A percentile compares a stretch with the other conserved stretches of the same genome.
These are phyloP conservation scores for Himalopsyche kuldschensis DNA, from an alignment of 2,888 invertebrate species.

Conservation along the genomic window DNA sequence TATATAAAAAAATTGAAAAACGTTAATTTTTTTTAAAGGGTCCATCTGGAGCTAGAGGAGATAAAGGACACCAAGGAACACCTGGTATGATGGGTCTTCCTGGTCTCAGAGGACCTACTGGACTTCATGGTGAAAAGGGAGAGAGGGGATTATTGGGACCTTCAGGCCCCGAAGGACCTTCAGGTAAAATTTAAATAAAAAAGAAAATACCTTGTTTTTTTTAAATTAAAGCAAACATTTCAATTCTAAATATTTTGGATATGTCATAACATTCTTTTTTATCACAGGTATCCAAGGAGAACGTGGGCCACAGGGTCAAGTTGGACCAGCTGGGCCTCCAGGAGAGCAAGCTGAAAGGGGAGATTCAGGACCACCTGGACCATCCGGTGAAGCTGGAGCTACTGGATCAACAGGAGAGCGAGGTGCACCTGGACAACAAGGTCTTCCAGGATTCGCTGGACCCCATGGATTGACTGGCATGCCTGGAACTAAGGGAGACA, in stretches of 20 bases:
- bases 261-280: constrained; percentile 8
- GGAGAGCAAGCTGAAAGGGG: constrained; percentile 83
- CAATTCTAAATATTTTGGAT: no score
- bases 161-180: constrained; percentile 74
- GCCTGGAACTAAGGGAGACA: constrained; percentile 73
- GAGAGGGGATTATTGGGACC: constrained; percentile 71
- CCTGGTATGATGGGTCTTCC: constrained; percentile 73
- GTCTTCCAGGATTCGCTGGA: constrained; percentile 70
- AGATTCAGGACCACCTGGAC: constrained; percentile 72
- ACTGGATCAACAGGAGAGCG: constrained; percentile 73
- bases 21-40: no score
- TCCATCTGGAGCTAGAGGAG: constrained; percentile 65
- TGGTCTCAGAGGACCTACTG: constrained; percentile 68
- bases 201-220: no score
- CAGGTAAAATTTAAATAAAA: constrained; percentile 52
- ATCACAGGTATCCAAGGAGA: constrained; percentile 68
- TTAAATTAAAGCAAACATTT: no score
- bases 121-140: constrained; percentile 73
- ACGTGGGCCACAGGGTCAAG: constrained; percentile 74
- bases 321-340: constrained; percentile 74
- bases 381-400: constrained; percentile 72
- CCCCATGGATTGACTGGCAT: constrained; percentile 69
- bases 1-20: no score
- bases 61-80: constrained; percentile 72
- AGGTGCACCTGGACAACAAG: constrained; percentile 71